phyloP scores from a whole-genome alignment of 2,797 vertebrate genomes.

The Lerista edwardsae region DNA sequence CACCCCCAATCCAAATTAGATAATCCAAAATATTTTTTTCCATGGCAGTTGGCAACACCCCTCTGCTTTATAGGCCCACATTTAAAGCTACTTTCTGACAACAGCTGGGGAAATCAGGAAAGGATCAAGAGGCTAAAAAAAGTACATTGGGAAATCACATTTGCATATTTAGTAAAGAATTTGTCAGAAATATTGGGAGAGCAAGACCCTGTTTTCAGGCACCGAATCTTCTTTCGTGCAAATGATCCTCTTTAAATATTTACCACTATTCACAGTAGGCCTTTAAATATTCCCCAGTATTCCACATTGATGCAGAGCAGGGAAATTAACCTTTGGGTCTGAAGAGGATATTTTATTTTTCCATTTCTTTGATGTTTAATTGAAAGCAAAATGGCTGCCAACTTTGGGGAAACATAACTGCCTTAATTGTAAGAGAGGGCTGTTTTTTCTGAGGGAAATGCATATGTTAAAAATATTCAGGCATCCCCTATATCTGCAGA shows the following conservation, averaged over 20 bases:
- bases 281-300: slow-evolving; percentile 6
- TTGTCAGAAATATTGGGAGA: not conserved
- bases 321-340: slow-evolving; percentile 24
- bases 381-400: slow-evolving; percentile 18
- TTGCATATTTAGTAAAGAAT: not conserved
- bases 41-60: not conserved
- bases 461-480: not conserved
- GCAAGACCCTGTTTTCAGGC: not conserved
- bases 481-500: too few species aligned
- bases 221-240: not conserved
- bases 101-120: not conserved
- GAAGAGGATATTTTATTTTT: slow-evolving; percentile 6
- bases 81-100: not conserved
- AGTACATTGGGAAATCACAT: not conserved
- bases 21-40: not conserved
- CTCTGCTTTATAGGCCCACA: not conserved
- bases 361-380: slow-evolving; percentile 10
- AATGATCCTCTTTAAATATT: slow-evolving; percentile 19
- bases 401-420: slow-evolving; percentile 12
- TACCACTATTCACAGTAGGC: slow-evolving; percentile 8
- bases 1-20: not conserved
- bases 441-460: not conserved
- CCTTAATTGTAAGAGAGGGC: slow-evolving; percentile 23
- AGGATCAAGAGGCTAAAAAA: not conserved
- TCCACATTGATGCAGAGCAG: slow-evolving; percentile 5